Base-by-base conservation (phyloP, 2,797 vertebrate species). In the Gobio occitaniae region DNA sequence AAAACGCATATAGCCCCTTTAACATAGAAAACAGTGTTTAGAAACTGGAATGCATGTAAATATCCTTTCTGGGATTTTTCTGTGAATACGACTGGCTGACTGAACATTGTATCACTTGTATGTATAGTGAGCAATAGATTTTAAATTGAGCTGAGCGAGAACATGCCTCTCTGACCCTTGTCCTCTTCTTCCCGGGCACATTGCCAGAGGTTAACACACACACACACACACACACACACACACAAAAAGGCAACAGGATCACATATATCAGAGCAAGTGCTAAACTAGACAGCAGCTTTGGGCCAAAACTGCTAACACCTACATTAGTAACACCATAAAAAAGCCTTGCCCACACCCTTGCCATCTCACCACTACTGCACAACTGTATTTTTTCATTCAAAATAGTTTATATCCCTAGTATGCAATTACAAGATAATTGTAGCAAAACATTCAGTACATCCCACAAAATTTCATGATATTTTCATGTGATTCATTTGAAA, bases 221-320 rank as follows among this genome's bases (percentile, higher is more conserved):
- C 29, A 80, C 77, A 59, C 77, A 59, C 50, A 59, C 54, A 44
- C 38, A 68, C n/a, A 50, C 63, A 71, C 54, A 65, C 29, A 72
- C 66, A 54, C 6, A 29, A 85, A 82, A 56, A 65, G 52, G 36
- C 52, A 80, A 87, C 79, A 61, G 61, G 44, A 79, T 83, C 16
- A 69, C 32, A 80, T 82, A 83, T 25, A 69, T 84, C 50, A 83
- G n/a, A 44, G 48, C 52, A 0, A 19, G 25, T 76, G 17, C 5
- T 54, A 79, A 70, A 78, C 77, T 70, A 56, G 61, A 83, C 77
- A 77, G 32, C 80, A 48, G 78, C 82, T 84, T 66, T 66, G 54
- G 78, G 84, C 71, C 32, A 77, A 54, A 78, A 77, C n/a, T 41
- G 21, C 21, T 69, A 71, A 76, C 38, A 78, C 19, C 25, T 75